Conservation (phyloP, 2,797 vertebrate species). For the Tadarida brasiliensis region DNA sequence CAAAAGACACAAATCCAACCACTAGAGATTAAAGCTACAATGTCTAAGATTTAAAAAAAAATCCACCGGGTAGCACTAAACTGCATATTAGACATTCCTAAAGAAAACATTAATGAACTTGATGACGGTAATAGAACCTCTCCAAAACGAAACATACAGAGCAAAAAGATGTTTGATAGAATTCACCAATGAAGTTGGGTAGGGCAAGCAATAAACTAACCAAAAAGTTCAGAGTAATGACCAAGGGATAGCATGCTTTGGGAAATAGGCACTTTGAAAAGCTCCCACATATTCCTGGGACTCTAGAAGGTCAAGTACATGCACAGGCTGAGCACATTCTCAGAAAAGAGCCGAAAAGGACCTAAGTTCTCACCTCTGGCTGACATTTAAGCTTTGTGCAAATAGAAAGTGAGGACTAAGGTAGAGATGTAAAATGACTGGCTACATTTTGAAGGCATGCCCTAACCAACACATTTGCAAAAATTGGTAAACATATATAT, state of each 20-base stretch:
- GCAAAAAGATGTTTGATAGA: background rate
- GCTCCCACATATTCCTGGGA: background rate
- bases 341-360: background rate
- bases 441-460: background rate
- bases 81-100: background rate
- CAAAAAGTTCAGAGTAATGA: background rate
- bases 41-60: background rate
- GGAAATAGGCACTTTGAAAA: background rate
- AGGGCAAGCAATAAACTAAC: background rate
- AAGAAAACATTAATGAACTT: constrained; percentile 17
- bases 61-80: background rate
- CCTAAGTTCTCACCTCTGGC: background rate
- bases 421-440: background rate
- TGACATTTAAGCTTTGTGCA: background rate
- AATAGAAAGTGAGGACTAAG: background rate
- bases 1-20: background rate
- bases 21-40: background rate
- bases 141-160: background rate
- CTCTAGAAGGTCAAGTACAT: background rate
- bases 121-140: background rate
- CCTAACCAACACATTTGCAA: background rate
- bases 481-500: background rate
- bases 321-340: background rate
- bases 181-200: background rate
- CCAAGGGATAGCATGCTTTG: background rate